Conservation (phyloP, 2,888 invertebrate genomes). For the Podabrus alpinus region DNA sequence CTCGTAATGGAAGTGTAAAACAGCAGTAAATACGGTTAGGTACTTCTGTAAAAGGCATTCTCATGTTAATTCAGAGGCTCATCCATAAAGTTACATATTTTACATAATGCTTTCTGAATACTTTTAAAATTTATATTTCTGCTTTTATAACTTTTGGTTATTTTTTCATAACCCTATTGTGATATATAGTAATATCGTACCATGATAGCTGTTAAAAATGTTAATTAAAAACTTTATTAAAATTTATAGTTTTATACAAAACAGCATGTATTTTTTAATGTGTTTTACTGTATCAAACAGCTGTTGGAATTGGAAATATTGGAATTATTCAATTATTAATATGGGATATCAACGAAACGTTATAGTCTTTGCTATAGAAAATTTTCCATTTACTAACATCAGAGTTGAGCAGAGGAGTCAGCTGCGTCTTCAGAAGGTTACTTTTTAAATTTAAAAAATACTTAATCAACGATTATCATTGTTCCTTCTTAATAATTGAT, state of each 20-base stretch:
- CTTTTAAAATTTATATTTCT: neutral
- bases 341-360: neutral
- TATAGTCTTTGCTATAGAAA: no score
- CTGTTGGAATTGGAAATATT: neutral
- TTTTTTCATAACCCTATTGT: neutral
- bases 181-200: no score
- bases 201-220: neutral
- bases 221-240: neutral
- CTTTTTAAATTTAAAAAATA: no score
- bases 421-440: no score
- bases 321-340: neutral
- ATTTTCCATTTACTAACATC: no score
- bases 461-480: no score
- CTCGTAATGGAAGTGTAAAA: constrained; percentile 51
- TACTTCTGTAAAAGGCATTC: constrained; percentile 48
- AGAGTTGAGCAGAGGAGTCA: no score
- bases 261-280: neutral
- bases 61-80: constrained; percentile 44
- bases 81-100: constrained; percentile 36
- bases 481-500: no score
- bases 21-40: constrained; percentile 48
- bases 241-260: neutral
- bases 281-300: neutral
- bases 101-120: constrained; percentile 16
- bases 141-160: neutral